Conservation (phyloP, 2,797 vertebrate genomes). For the Hypotaenidia philippensis region DNA sequence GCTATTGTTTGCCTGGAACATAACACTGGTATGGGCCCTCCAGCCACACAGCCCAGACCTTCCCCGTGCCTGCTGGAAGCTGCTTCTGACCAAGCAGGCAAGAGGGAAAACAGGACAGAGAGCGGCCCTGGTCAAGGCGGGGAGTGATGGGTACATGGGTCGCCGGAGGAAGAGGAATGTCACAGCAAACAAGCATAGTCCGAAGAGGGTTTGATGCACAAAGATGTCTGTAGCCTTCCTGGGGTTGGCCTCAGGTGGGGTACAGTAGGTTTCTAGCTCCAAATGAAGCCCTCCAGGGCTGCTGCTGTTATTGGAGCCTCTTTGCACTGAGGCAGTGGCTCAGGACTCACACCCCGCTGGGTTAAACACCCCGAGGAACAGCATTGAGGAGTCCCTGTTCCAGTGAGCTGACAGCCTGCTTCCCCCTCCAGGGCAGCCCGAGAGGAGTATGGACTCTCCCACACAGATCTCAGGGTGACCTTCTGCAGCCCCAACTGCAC, state of each 20-base stretch:
- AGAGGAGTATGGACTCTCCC: neutral
- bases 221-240: neutral
- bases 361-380: neutral
- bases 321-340: neutral
- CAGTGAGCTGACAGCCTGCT: neutral
- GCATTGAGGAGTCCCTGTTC: neutral
- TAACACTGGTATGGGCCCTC: neutral
- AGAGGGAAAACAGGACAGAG: neutral
- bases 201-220: accelerated
- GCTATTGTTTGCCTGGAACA: neutral
- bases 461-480: neutral
- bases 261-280: neutral
- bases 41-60: neutral
- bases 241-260: neutral
- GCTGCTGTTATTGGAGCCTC: neutral
- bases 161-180: neutral
- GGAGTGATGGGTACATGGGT: neutral
- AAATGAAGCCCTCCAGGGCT: neutral
- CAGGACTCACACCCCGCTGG: neutral
- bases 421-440: neutral
- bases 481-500: neutral
- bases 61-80: neutral
- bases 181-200: neutral
- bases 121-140: accelerated
- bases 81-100: neutral